These are phyloP conservation scores for Prochilodus magdalenae DNA, from an alignment of 2,113 vertebrate genomes.

Conservation along the genomic window DNA sequence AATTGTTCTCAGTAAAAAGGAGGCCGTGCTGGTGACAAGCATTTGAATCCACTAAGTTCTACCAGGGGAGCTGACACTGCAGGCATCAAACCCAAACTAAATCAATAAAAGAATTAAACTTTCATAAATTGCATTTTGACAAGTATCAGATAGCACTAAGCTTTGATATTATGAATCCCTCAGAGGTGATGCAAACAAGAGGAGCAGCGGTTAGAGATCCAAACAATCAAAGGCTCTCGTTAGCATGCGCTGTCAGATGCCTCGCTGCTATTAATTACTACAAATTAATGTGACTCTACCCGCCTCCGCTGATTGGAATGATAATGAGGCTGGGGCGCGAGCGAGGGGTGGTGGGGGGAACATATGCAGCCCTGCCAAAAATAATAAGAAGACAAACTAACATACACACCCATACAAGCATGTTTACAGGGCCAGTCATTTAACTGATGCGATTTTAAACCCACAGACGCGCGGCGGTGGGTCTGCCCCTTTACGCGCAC, in stretches of 20 bases:
- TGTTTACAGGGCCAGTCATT: constrained; percentile 86
- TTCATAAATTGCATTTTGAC: constrained; percentile 99
- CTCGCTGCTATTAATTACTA: constrained; percentile 98
- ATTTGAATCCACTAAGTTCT: constrained; percentile 99
- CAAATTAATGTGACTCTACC: constrained; percentile 98
- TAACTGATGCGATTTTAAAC: constrained; percentile 55
- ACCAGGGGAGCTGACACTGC: constrained; percentile 99
- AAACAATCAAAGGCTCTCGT: constrained; percentile 99
- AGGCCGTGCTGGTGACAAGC: constrained; percentile 99
- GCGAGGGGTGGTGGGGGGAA: constrained; percentile 79
- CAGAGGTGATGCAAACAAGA: constrained; percentile 97
- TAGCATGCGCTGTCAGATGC: constrained; percentile 97
- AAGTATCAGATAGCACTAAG: constrained; percentile 97
- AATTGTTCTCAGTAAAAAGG: constrained; percentile 98
- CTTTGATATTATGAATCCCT: constrained; percentile 99
- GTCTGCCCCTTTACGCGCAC: not conserved
- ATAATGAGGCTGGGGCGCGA: constrained; percentile 88
- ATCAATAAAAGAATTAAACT: constrained; percentile 99
- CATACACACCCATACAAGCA: constrained; percentile 81
- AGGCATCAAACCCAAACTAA: constrained; percentile 99
- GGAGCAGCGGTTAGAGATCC: constrained; percentile 96
- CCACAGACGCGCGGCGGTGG: not conserved
- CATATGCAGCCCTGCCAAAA: constrained; percentile 97
- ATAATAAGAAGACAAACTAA: constrained; percentile 90
- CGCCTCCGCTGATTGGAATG: constrained; percentile 93